Evolutionary conservation across 2,888 invertebrate genomes (phyloP), one percentile per base, ranked within the genome.

Genomic region (Synergus japonicus): DNA sequence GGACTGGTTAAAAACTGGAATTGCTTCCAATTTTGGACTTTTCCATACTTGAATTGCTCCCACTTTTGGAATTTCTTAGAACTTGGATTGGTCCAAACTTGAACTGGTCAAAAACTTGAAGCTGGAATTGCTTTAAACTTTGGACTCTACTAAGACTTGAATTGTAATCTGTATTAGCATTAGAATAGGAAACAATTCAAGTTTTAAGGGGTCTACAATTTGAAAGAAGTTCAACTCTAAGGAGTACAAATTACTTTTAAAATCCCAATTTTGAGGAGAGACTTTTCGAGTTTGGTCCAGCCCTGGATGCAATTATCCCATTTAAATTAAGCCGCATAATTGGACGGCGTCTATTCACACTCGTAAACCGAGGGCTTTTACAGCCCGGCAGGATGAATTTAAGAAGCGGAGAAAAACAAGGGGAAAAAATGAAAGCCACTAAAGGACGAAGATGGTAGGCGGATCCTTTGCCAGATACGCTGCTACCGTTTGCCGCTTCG

Each of bases 241-340:
- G 29, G 3, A 3, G 29, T 29, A 3, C 49, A 15, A 15, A 49
- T 15, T 49, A 58, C 22, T 58, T 8, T n/a, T 22, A 18, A 58
- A 58, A 22, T 49, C 58, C 18, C 18, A 18, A 58, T 58, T 58
- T 58, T 18, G 58, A 58, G 58, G n/a, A 58, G 58, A 58, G 18
- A 58, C 58, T 58, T 58, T 18, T 58, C 58, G 66, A 63, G 80
- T 73, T 83, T 83, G 80, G 80, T 83, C 82, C 83, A 79, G 69
- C 64, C 77, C 82, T 77, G 84, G 86, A 89, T 87, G 91, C 90
- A 91, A 91, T 91, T 91, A 91, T 91, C 91, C 90, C 90, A 91
- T 91, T 91, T 91, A 91, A 91, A 91, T 91, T 90, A 91, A 91
- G 90, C 89, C 89, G 89, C 89, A 89, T 91, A 91, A 91, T 91